phyloP scores from a whole-genome alignment of 2,888 invertebrate species.

The Cheilosia pagana region DNA sequence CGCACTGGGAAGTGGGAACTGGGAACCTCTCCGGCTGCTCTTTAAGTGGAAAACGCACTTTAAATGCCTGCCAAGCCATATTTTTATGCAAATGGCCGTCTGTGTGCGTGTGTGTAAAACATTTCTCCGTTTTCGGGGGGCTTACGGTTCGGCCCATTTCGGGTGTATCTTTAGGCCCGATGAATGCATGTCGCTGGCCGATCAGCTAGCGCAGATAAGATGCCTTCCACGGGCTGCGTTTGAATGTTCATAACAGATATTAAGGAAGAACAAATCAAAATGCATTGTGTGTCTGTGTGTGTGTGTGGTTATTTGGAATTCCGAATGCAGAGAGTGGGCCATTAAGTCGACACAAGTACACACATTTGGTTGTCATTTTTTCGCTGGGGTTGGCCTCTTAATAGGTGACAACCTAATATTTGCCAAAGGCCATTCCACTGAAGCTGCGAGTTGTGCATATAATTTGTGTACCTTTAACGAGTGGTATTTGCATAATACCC shows the following conservation, averaged over 20 bases:
- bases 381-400: constrained; percentile 55
- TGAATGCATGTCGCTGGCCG: constrained; percentile 51
- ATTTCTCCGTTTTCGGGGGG: constrained; percentile 53
- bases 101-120: constrained; percentile 45
- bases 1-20: too few relatives aligned
- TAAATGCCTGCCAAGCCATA: constrained; percentile 75
- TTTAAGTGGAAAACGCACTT: constrained; percentile 76
- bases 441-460: constrained; percentile 16
- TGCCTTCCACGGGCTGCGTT: constrained; percentile 7
- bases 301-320: constrained; percentile 10
- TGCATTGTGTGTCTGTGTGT: constrained; percentile 45
- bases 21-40: constrained; percentile 11
- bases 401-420: constrained; percentile 73
- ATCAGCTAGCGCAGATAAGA: constrained; percentile 64
- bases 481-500: constrained; percentile 71
- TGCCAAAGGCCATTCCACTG: constrained; percentile 29
- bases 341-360: constrained; percentile 42
- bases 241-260: constrained; percentile 38
- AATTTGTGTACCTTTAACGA: constrained; percentile 48
- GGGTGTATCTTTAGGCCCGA: constrained; percentile 57
- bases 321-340: constrained; percentile 40
- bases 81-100: constrained; percentile 72
- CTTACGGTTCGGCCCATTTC: constrained; percentile 69
- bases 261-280: constrained; percentile 65
- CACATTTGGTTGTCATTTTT: constrained; percentile 55